A percentile compares a stretch with the other conserved stretches of the same genome.
Evolutionary conservation across 1,140 invertebrate species (phyloP).

Genomic region (Drosophila bifasciata): DNA sequence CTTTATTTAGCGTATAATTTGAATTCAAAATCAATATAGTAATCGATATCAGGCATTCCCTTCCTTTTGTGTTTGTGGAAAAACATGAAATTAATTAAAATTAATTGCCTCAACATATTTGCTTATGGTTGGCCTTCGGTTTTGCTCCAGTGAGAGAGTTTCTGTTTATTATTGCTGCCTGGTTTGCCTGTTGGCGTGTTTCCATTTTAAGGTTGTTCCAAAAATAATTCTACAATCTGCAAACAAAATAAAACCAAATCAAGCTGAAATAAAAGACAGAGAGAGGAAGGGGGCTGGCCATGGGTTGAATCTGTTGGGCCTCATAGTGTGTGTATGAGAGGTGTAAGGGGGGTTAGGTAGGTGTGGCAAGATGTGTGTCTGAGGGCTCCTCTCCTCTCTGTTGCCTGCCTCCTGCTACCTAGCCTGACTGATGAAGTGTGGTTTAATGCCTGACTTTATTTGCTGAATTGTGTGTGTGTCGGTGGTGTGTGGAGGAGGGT

Average conservation of each 20-base stretch:
- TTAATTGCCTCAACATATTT: conserved; percentile 74
- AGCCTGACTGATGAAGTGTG: conserved; percentile 44
- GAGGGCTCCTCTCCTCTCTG: conserved; percentile 29
- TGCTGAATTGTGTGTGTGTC: conserved; percentile 4
- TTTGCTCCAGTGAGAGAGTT: conserved; percentile 29
- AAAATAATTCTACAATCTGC: conserved; percentile 59
- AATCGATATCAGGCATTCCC: conserved; percentile 18
- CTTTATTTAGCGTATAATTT: background rate
- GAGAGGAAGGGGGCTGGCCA: conserved; percentile 11
- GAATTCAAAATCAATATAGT: background rate
- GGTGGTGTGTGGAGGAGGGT: background rate
- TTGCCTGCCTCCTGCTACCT: background rate
- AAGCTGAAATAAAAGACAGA: conserved; percentile 12
- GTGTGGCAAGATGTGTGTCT: conserved; percentile 41
- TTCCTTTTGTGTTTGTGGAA: background rate
- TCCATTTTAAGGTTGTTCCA: conserved; percentile 41
- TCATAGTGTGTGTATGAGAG: conserved; percentile 7
- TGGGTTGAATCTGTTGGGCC: conserved; percentile 5
- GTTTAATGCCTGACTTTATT: conserved; percentile 14
- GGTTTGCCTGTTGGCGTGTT: conserved; percentile 44
- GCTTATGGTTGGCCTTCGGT: conserved; percentile 41
- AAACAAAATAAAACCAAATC: conserved; percentile 35
- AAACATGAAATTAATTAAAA: conserved; percentile 76
- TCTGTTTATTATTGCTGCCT: background rate
- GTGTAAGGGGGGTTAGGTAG: conserved; percentile 14